Percentiles rank a stretch among this genome's conserved stretches.
Conservation (phyloP, 2,797 vertebrate species). For the Artibeus lituratus region DNA sequence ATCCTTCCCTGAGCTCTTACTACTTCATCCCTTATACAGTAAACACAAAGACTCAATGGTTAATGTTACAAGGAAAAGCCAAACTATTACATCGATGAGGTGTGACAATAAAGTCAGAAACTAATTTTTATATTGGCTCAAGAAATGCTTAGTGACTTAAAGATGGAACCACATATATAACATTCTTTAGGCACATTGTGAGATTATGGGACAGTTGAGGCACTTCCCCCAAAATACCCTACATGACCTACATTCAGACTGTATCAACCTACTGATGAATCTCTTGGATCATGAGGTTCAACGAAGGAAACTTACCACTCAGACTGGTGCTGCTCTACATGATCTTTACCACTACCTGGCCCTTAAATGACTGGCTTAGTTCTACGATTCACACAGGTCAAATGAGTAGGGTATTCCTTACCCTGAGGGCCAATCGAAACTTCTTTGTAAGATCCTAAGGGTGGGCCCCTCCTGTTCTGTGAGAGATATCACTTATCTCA, state of each 20-base stretch:
- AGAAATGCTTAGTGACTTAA: not conserved
- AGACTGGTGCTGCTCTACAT: not conserved
- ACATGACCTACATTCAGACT: not conserved
- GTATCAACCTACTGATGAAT: not conserved
- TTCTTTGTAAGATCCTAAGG: not conserved
- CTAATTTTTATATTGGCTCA: conserved; percentile 33
- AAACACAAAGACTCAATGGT: conserved; percentile 29
- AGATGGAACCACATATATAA: not conserved
- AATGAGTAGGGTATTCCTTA: not conserved
- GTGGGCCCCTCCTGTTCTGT: not conserved
- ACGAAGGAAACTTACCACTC: not conserved
- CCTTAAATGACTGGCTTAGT: not conserved
- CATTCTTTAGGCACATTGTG: not conserved
- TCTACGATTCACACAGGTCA: not conserved
- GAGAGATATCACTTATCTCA: not conserved
- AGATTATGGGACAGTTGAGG: not conserved
- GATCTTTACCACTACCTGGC: not conserved
- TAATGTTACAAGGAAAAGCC: not conserved
- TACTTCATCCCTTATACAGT: not conserved
- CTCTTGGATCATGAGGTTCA: not conserved
- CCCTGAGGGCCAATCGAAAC: not conserved
- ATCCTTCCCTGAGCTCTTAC: conserved; percentile 18
- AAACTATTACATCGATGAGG: not conserved
- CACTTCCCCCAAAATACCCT: not conserved
- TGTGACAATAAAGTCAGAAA: not conserved